phyloP scores from a whole-genome alignment of 1,140 invertebrate genomes.

The Lamellibrachia luymesi region DNA sequence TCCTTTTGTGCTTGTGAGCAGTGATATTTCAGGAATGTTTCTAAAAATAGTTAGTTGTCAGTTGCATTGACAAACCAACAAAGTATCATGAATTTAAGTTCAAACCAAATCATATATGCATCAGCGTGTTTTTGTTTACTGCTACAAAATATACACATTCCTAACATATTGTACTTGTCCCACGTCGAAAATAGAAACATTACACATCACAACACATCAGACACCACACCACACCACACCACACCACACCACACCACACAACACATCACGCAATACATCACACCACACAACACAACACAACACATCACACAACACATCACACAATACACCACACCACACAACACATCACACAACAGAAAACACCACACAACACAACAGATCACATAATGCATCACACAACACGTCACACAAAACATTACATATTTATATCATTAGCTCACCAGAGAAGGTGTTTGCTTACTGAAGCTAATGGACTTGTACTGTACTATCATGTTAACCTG shows the following conservation, averaged over 20 bases:
- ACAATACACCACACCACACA: no score
- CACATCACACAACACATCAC: no score
- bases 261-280: no score
- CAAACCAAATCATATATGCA: background rate
- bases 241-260: no score
- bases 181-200: no score
- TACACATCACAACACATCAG: no score
- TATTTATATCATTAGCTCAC: background rate
- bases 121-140: background rate
- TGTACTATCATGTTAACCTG: background rate
- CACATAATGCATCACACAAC: no score
- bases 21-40: background rate
- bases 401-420: background rate
- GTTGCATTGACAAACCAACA: background rate
- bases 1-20: background rate
- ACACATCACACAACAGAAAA: no score
- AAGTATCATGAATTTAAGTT: background rate
- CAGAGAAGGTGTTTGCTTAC: background rate
- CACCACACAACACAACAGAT: no score
- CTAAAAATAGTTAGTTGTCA: background rate
- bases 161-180: no score
- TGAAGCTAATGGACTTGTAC: background rate
- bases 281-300: no score
- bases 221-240: no score
- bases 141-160: background rate